Base-by-base conservation (phyloP, 2,888 invertebrate genomes). In the Globia sparganii region DNA sequence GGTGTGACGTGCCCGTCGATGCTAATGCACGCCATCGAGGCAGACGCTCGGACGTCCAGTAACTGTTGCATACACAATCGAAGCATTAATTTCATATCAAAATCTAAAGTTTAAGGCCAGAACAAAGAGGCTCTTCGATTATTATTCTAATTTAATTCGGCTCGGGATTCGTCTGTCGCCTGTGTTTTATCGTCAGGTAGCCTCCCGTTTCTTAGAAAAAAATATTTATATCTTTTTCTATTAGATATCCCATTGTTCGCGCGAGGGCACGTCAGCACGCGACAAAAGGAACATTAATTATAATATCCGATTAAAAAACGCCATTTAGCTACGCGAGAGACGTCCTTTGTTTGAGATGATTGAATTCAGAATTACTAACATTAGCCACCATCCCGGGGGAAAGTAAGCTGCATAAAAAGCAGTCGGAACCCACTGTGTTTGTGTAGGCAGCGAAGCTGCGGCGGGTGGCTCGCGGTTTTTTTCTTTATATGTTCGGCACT, bases 211-310 rank as follows among this genome's bases (percentile, higher is more conserved):
- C 95, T 94, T 90, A 94, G 96, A 96, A 96, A 96, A 94, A 96
- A 95, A 94, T 93, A 94, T 94, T 94, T 95, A 96, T 96, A 96
- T 96, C 96, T 96, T 94, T 94, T 93, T 96, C 95, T 96, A 96
- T 95, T 95, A 96, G 95, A 96, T 94, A 94, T 94, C 94, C 96
- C 94, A 96, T 96, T 96, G 96, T 96, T 96, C 95, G 95, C 94
- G 95, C 95, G 94, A 94, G 96, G 96, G 95, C 94, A 94, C 94
- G 96, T 95, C 96, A 96, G 95, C 96, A 96, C 96, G 96, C 95
- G 96, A 95, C 96, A 96, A 96, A 97, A 96, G 96, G 94, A 94
- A 96, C 97, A 97, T 97, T 97, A 97, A 97, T 97, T 97, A 97
- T 97, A 97, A 96, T 97, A 97, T 97, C 97, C 96, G 97, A 97